phyloP scores from a whole-genome alignment of 2,113 vertebrate genomes.

The Sapajus apella region DNA sequence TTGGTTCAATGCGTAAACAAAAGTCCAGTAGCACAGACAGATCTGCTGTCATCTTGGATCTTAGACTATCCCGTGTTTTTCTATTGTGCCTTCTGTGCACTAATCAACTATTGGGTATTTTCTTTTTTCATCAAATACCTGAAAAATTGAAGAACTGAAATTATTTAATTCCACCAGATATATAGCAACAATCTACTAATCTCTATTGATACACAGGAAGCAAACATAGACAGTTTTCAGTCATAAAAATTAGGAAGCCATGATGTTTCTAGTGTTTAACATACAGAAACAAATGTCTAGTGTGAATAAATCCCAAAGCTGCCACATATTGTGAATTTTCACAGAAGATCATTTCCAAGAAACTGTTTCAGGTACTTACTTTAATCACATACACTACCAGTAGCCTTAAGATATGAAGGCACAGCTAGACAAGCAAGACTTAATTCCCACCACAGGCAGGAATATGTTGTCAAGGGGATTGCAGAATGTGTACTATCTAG shows the following conservation, averaged over 20 bases:
- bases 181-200: neutral
- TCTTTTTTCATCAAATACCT: conserved; percentile 22
- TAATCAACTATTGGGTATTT: neutral
- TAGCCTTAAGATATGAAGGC: neutral
- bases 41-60: neutral
- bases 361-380: conserved; percentile 13
- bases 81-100: neutral
- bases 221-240: neutral
- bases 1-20: neutral
- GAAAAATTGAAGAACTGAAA: neutral
- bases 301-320: conserved; percentile 24
- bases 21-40: neutral
- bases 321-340: neutral
- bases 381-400: neutral
- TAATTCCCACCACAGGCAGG: conserved; percentile 24
- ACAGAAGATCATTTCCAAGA: conserved; percentile 33
- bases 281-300: neutral
- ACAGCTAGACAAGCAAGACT: neutral
- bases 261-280: neutral
- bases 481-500: neutral
- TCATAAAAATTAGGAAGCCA: conserved; percentile 18
- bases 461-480: neutral
- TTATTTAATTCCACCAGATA: neutral
- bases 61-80: neutral
- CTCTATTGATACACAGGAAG: neutral